Evolutionary conservation across 2,888 invertebrate genomes (phyloP), one percentile per base, ranked within the genome.

Genomic region (Cataglyphis livida): DNA sequence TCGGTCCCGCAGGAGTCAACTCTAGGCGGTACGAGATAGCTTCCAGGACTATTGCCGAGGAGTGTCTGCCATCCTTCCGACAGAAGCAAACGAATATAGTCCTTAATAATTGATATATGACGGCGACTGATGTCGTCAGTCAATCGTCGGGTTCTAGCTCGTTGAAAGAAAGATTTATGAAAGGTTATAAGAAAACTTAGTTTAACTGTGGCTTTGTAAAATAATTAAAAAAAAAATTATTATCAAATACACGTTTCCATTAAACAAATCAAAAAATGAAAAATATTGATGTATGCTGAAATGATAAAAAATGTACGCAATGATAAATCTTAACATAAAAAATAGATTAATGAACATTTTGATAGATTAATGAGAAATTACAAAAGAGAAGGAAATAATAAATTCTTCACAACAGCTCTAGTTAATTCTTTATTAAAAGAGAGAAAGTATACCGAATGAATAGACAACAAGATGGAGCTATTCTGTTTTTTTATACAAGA

Each of bases 401-500:
- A 21, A n/a, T 18, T 3, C 35, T 57, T 44, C n/a, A 51, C 25
- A 12, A 10, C 15, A 66, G 25, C 57, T 51, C 12, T 10, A 68
- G 64, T 78, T 81, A 76, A 85, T 84, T 90, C 89, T 92, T 92
- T 91, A 92, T 91, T 91, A 90, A 91, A 90, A 88, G 89, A 90
- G 86, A 87, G 2, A 51, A 88, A 83, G 76, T 84, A 84, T 85
- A 86, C 62, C 35, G 82, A 64, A 85, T 75, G 83, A 81, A 71
- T 75, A 79, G 85, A 86, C 86, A 90, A 86, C 78, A 83, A 64
- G 70, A 83, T 41, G 54, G 74, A 73, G 84, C 38, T 84, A 51
- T 62, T 70, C 84, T 79, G 74, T 84, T 89, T 87, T 59, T 73
- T 84, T 71, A 79, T 71, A 66, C 57, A 84, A 85, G 90, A 92